phyloP scores from a whole-genome alignment of 1,140 invertebrate genomes.

The Eurytemora carolleeae region DNA sequence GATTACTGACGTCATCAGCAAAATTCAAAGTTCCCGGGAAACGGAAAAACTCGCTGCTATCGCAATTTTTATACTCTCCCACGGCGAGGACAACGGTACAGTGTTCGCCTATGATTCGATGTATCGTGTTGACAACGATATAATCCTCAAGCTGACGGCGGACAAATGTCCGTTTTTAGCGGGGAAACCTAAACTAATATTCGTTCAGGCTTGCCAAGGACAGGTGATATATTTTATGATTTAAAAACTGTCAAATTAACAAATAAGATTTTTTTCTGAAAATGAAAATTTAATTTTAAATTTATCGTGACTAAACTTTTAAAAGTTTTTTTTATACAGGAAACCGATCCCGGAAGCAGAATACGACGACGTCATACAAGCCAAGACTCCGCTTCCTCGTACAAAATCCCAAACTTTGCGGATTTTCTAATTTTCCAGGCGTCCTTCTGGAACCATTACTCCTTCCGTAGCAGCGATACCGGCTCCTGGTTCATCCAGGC shows the following conservation, averaged over 20 bases:
- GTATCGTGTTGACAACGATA: slow-evolving; percentile 6
- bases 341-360: background rate
- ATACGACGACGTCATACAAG: background rate
- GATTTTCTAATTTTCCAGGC: slow-evolving; percentile 13
- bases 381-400: background rate
- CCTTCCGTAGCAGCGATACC: slow-evolving; percentile 5
- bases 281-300: too few species aligned
- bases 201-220: slow-evolving; percentile 13
- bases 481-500: slow-evolving; percentile 14
- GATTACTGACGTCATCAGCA: slow-evolving; percentile 1
- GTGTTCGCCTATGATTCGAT: slow-evolving; percentile 4
- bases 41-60: background rate
- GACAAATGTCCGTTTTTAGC: slow-evolving; percentile 3
- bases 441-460: slow-evolving; percentile 8
- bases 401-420: slow-evolving; percentile 9
- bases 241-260: too few species aligned
- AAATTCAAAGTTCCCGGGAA: background rate
- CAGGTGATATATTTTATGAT: background rate
- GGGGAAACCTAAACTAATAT: slow-evolving; percentile 12
- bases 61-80: slow-evolving; percentile 8
- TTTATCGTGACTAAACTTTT: too few species aligned
- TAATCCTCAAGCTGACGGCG: background rate
- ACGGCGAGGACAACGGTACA: slow-evolving; percentile 10
- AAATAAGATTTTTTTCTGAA: too few species aligned
- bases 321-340: background rate